Evolutionary conservation across 2,797 vertebrate species (phyloP).

Genomic region (Enteromius argenteus): DNA sequence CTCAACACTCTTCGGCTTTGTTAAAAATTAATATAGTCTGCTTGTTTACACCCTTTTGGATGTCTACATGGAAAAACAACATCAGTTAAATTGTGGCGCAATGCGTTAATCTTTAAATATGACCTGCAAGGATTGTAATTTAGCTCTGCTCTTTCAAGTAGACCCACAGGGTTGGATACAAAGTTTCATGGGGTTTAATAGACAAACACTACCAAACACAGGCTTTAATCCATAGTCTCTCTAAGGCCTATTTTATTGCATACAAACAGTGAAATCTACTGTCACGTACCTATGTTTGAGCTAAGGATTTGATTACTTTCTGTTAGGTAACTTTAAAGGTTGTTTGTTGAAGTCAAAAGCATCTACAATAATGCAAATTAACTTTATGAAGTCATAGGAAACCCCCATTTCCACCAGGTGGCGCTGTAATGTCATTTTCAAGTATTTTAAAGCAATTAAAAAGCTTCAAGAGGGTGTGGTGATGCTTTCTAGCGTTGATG

Average conservation of each 20-base stretch:
- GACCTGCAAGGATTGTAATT: slow-evolving; percentile 28
- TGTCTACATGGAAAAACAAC: slow-evolving; percentile 37
- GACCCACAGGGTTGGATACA: slow-evolving; percentile 5
- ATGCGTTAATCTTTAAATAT: slow-evolving; percentile 52
- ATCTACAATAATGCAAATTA: not conserved
- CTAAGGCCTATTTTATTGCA: slow-evolving; percentile 21
- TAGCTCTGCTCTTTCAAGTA: slow-evolving; percentile 1
- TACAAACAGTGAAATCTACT: slow-evolving; percentile 3
- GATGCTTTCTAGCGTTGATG: not conserved
- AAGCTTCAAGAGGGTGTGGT: not conserved
- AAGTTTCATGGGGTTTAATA: slow-evolving; percentile 15
- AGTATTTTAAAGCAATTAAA: not conserved
- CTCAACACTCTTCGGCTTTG: not conserved
- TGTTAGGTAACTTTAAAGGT: not conserved
- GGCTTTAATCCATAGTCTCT: slow-evolving; percentile 9
- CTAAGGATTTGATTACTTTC: not conserved
- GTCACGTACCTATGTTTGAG: not conserved
- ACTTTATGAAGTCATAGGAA: not conserved
- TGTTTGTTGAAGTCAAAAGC: slow-evolving; percentile 2
- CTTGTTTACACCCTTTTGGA: slow-evolving; percentile 48
- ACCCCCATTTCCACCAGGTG: slow-evolving; percentile 69
- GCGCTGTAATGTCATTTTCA: slow-evolving; percentile 57
- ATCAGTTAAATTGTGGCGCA: slow-evolving; percentile 36
- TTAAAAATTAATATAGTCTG: slow-evolving; percentile 50
- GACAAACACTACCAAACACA: not conserved